Conservation (phyloP, 2,888 invertebrate genomes). For the Chalcis sispes region DNA sequence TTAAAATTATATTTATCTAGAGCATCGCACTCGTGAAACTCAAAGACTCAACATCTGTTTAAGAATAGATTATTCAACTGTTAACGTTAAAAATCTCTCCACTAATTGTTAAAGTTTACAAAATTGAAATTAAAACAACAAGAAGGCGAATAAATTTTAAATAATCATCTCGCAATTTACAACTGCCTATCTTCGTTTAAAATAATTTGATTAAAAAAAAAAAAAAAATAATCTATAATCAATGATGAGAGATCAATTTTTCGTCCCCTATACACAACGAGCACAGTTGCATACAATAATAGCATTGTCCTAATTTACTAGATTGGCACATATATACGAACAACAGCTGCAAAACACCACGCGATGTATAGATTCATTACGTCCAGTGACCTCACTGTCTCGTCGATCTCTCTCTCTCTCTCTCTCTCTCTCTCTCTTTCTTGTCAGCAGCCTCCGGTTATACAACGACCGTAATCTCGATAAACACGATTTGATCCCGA, state of each 20-base stretch:
- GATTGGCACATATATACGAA: background rate
- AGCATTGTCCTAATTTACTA: conserved; percentile 25
- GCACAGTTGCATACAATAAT: background rate
- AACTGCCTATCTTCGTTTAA: too few relatives aligned
- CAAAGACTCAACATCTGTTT: too few relatives aligned
- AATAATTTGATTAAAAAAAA: background rate
- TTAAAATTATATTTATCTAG: too few relatives aligned
- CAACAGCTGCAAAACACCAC: background rate
- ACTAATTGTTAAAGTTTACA: too few relatives aligned
- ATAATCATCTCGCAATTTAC: too few relatives aligned
- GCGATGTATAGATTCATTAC: background rate
- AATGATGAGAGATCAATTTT: background rate
- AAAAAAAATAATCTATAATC: background rate
- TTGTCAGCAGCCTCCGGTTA: background rate
- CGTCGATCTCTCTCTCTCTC: background rate
- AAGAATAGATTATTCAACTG: too few relatives aligned
- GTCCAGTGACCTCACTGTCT: background rate
- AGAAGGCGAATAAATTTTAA: background rate
- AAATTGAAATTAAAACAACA: background rate
- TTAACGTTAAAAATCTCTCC: too few relatives aligned
- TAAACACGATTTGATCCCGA: conserved; percentile 37
- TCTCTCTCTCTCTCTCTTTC: background rate
- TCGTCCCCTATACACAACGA: background rate
- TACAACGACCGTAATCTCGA: conserved; percentile 15
- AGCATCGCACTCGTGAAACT: too few relatives aligned